Evolutionary conservation across 2,888 invertebrate species (phyloP).

Genomic region (Brachyptera risi): DNA sequence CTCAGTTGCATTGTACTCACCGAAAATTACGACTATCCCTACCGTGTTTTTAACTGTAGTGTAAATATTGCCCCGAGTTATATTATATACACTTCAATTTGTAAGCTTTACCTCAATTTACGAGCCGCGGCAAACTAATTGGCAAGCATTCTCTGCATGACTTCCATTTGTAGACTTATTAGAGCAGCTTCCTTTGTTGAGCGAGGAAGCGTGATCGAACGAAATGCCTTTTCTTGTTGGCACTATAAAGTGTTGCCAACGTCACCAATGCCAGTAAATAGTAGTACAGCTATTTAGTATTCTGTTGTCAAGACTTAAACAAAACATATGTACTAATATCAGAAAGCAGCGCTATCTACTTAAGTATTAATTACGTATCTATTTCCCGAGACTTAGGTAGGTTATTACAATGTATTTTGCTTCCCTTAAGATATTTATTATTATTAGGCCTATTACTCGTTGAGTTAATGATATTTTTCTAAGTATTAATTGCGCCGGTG

Average conservation of each 20-base stretch:
- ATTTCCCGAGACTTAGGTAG: too few relatives aligned
- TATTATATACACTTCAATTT: too few relatives aligned
- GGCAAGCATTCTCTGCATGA: not conserved
- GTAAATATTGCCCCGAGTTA: too few relatives aligned
- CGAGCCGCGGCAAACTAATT: too few relatives aligned
- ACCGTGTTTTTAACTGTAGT: too few relatives aligned
- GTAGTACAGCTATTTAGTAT: not conserved
- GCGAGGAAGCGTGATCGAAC: not conserved
- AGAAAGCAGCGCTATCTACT: slow-evolving; percentile 7
- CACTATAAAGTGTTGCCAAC: not conserved
- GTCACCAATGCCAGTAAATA: slow-evolving; percentile 5
- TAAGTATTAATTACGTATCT: slow-evolving; percentile 22
- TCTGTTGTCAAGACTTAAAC: not conserved
- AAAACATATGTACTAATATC: not conserved
- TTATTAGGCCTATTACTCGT: slow-evolving; percentile 9
- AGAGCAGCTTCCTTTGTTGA: not conserved
- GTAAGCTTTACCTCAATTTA: too few relatives aligned
- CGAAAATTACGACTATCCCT: too few relatives aligned
- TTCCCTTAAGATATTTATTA: slow-evolving; percentile 7
- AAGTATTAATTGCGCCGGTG: slow-evolving; percentile 2
- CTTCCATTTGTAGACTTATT: not conserved
- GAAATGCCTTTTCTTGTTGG: slow-evolving; percentile 1
- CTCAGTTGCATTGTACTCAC: too few relatives aligned
- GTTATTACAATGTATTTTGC: not conserved
- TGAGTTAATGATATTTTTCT: not conserved